A percentile compares a stretch with the other conserved stretches of the same genome.
Evolutionary conservation across 2,113 vertebrate genomes (phyloP).

Genomic region (Illadopsis cleaveri): DNA sequence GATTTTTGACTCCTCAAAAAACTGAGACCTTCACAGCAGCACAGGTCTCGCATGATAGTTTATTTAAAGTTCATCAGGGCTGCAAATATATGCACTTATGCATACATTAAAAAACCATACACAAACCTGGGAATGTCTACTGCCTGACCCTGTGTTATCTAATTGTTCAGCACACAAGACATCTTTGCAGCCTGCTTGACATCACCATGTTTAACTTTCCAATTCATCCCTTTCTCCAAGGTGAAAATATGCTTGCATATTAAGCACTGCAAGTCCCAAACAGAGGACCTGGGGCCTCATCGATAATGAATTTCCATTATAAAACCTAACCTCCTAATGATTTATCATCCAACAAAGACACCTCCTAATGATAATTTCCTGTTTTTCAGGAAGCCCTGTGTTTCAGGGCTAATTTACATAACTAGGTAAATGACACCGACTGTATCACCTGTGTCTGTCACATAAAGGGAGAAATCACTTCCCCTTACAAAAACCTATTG

Average conservation of each 20-base stretch:
- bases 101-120: background rate
- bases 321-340: constrained; percentile 2
- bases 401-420: constrained; percentile 4
- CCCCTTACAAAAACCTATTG: background rate
- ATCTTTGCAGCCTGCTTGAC: background rate
- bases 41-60: background rate
- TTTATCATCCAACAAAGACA: background rate
- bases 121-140: background rate
- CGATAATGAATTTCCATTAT: background rate
- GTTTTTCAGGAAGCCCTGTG: background rate
- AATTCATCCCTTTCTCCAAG: background rate
- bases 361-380: background rate
- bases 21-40: background rate
- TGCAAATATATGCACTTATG: background rate
- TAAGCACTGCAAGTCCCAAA: background rate
- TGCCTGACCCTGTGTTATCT: background rate
- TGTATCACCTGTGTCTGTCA: background rate
- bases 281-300: background rate
- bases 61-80: background rate
- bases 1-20: background rate
- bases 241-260: background rate
- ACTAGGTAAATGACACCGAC: background rate
- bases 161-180: background rate
- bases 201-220: background rate
- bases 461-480: background rate